Evolutionary conservation across 2,888 invertebrate genomes (phyloP).

Genomic region (Mimachlamys varia): DNA sequence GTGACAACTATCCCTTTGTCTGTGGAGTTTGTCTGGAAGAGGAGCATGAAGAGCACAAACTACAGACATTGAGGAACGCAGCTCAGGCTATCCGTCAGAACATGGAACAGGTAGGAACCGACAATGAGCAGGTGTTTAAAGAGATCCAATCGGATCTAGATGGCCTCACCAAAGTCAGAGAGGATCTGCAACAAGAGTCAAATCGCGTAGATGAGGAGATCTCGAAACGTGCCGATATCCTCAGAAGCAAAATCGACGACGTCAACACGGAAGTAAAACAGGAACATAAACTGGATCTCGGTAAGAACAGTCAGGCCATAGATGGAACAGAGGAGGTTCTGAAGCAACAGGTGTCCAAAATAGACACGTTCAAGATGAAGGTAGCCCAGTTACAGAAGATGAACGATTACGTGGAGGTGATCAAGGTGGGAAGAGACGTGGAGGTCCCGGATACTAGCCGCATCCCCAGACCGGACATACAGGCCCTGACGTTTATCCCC

Average conservation of each 20-base stretch:
- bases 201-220: background rate
- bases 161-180: background rate
- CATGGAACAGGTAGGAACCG: background rate
- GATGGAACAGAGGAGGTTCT: background rate
- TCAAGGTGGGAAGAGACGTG: background rate
- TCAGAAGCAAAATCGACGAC: background rate
- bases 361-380: background rate
- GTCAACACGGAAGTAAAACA: background rate
- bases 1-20: background rate
- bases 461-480: background rate
- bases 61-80: background rate
- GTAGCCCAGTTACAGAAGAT: background rate
- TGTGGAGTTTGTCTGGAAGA: slow-evolving; percentile 22
- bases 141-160: background rate
- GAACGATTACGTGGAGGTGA: background rate
- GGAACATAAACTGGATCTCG: background rate
- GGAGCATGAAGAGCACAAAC: background rate
- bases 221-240: background rate
- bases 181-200: background rate
- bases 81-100: background rate
- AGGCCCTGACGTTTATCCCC: background rate
- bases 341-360: background rate
- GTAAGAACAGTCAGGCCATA: background rate
- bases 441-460: background rate
- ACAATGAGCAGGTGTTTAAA: background rate